A percentile compares a stretch with the other conserved stretches of the same genome.
Evolutionary conservation across 2,797 vertebrate species (phyloP).

Genomic region (Alcedo quadribrachys): DNA sequence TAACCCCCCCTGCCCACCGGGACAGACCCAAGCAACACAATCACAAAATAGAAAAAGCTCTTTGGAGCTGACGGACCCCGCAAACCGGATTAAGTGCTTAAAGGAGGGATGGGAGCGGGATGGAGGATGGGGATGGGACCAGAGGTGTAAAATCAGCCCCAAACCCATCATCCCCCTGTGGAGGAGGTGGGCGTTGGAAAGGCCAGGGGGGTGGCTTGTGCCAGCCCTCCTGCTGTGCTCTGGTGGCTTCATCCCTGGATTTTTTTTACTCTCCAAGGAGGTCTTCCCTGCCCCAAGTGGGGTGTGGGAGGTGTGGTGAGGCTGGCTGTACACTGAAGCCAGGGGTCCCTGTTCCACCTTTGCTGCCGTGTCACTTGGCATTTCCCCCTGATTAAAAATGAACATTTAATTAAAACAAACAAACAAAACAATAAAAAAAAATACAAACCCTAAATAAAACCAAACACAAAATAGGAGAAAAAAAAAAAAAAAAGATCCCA

Average conservation of each 20-base stretch:
- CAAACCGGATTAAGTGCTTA: conserved; percentile 89
- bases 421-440: background rate
- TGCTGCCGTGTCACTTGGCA: conserved; percentile 17
- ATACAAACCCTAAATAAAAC: background rate
- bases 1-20: conserved; percentile 34
- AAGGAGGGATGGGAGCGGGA: conserved; percentile 51
- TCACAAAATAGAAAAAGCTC: conserved; percentile 77
- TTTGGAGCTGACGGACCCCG: conserved; percentile 75
- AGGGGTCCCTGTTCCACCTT: background rate
- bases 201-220: background rate
- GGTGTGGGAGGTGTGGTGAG: background rate
- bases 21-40: conserved; percentile 70
- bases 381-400: conserved; percentile 11
- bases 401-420: background rate
- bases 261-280: background rate
- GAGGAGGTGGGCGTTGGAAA: background rate
- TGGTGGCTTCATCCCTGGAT: background rate
- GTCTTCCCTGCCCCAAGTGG: background rate
- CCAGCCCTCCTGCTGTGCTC: background rate
- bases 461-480: background rate
- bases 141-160: background rate
- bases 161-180: background rate
- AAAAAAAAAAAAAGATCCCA: conserved; percentile 40
- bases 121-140: background rate
- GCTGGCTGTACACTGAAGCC: background rate